These are phyloP conservation scores for Ctenicera cuprea DNA, from an alignment of 2,888 invertebrate species.

Conservation along the genomic window DNA sequence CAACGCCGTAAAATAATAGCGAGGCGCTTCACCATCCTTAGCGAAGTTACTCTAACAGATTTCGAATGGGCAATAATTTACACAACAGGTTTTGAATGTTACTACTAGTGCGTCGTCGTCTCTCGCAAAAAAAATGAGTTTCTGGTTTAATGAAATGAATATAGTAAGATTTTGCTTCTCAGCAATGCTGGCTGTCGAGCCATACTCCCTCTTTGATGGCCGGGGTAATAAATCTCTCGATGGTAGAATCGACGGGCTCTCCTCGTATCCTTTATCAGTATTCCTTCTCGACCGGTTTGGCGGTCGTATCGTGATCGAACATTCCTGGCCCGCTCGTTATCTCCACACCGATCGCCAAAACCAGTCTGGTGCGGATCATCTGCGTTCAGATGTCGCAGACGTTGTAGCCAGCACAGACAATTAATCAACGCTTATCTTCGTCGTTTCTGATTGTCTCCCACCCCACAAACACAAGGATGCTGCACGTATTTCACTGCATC, in stretches of 20 bases:
- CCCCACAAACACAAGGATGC: conserved; percentile 40
- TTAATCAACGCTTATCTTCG: conserved; percentile 71
- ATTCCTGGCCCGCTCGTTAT: conserved; percentile 65
- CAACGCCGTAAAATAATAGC: conserved; percentile 63
- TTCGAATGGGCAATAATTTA: conserved; percentile 57
- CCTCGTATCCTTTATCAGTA: conserved; percentile 55
- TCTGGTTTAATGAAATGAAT: conserved; percentile 49
- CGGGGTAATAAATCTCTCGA: conserved; percentile 55
- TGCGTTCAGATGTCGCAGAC: conserved; percentile 65
- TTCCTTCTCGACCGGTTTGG: conserved; percentile 56
- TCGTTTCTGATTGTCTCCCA: conserved; percentile 60
- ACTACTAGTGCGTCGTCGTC: conserved; percentile 40
- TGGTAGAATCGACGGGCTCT: conserved; percentile 52
- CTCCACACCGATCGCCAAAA: conserved; percentile 69
- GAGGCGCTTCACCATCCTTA: conserved; percentile 55
- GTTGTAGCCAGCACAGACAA: conserved; percentile 61
- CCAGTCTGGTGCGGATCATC: conserved; percentile 69
- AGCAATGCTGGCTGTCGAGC: conserved; percentile 43
- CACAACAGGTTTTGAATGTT: conserved; percentile 61
- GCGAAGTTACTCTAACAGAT: conserved; percentile 54
- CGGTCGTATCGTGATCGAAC: conserved; percentile 66
- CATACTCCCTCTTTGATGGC: conserved; percentile 51
- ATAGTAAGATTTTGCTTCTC: conserved; percentile 44
- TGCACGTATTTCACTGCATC: conserved; percentile 29
- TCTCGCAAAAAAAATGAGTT: conserved; percentile 45